Conservation (phyloP, 2,888 invertebrate species). For the Gasteruption jaculator region DNA sequence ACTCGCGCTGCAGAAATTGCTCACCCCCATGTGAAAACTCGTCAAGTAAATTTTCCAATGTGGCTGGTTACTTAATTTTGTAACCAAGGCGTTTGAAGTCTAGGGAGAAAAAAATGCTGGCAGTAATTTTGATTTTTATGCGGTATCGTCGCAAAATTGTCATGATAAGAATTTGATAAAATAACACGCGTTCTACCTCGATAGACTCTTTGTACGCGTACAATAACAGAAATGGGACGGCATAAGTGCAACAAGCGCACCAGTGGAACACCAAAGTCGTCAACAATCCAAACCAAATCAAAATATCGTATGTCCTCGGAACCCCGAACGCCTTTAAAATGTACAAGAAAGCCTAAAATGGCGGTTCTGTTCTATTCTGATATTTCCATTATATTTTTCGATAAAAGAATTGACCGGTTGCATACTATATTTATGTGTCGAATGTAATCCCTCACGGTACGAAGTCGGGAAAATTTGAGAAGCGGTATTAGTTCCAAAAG, state of each 20-base stretch:
- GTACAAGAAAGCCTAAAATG: background rate
- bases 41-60: slow-evolving; percentile 30
- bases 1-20: slow-evolving; percentile 37
- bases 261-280: slow-evolving; percentile 38
- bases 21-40: slow-evolving; percentile 37
- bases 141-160: too few relatives aligned
- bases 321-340: slow-evolving; percentile 27
- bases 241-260: slow-evolving; percentile 37
- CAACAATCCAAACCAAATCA: slow-evolving; percentile 32
- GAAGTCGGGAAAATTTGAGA: slow-evolving; percentile 33
- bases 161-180: too few relatives aligned
- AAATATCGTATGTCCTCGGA: slow-evolving; percentile 26
- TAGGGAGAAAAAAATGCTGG: slow-evolving; percentile 14
- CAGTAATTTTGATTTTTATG: too few relatives aligned
- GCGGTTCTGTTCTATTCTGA: too few relatives aligned
- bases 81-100: slow-evolving; percentile 28
- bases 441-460: slow-evolving; percentile 31
- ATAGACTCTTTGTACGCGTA: slow-evolving; percentile 25
- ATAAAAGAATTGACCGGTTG: background rate
- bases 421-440: slow-evolving; percentile 31
- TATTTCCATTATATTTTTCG: background rate
- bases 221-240: slow-evolving; percentile 32
- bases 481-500: slow-evolving; percentile 34
- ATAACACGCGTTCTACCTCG: slow-evolving; percentile 23
- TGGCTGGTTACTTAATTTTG: slow-evolving; percentile 22